Percentiles rank a stretch among this genome's conserved stretches.
Evolutionary conservation across 2,888 invertebrate genomes (phyloP).

Genomic region (Glaucopsyche alexis): DNA sequence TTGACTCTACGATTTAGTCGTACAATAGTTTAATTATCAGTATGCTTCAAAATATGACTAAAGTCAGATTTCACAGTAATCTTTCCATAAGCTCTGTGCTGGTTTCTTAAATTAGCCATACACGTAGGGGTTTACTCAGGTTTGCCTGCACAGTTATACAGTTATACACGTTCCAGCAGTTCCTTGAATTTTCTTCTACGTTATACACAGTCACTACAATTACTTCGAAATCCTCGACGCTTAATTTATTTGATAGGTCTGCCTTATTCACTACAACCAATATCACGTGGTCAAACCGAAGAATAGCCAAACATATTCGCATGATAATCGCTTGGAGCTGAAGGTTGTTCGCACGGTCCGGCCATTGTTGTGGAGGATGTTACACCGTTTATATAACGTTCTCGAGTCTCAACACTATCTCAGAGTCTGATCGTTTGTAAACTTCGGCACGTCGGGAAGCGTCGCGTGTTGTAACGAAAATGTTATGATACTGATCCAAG

Average conservation of each 20-base stretch:
- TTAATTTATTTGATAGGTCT: too few species aligned
- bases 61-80: too few species aligned
- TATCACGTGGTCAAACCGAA: not conserved
- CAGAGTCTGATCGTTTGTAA: not conserved
- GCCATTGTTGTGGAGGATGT: slow-evolving; percentile 24
- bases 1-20: not conserved
- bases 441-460: not conserved
- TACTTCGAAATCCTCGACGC: too few species aligned
- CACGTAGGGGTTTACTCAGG: too few species aligned
- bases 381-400: slow-evolving; percentile 16
- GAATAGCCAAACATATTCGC: not conserved
- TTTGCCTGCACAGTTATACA: too few species aligned
- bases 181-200: too few species aligned
- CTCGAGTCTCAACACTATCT: not conserved
- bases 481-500: not conserved
- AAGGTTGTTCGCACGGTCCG: slow-evolving; percentile 22
- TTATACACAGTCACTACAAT: too few species aligned
- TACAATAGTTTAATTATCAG: too few species aligned
- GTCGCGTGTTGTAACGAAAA: not conserved
- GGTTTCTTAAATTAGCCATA: too few species aligned
- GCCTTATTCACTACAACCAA: not conserved
- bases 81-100: too few species aligned
- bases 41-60: too few species aligned
- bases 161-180: too few species aligned
- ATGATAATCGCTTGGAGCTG: not conserved